Evolutionary conservation across 1,140 invertebrate species (phyloP), one percentile per base, ranked within the genome.

Genomic region (Pachypeltis micranthus): DNA sequence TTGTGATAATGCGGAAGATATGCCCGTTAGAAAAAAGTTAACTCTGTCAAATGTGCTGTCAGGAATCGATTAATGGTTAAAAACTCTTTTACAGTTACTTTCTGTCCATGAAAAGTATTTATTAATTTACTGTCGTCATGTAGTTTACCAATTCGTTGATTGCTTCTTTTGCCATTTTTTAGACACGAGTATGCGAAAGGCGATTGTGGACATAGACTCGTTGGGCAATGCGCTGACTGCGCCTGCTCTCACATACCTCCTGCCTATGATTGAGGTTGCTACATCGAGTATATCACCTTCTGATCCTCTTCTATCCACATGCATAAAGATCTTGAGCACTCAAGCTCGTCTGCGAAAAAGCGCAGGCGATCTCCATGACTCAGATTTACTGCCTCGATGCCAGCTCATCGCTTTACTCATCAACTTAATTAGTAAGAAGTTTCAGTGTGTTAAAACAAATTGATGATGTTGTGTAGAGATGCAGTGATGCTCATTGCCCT

Each of bases 321-420:
- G 47, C 56, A 34, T 68, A 4, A 44, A 63, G 14, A 60, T 68
- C 12, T 47, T 68, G 12, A 62, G 54, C 25, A 57, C 29, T 21
- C 62, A 65, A 59, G 61, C 59, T 19, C 39, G 47, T 19, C n/a
- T 65, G 21, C 51, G 63, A 61, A 28, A 44, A n/a, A 34, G 1
- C 19, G 66, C 69, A 10, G 73, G 78, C 61, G 67, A 74, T 0
- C 71, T 81, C 47, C 79, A 81, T 59, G 81, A 90, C 76, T 91
- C 92, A 0, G 76, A 79, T 58, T 80, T 88, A 44, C 77, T 96
- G 64, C 93, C 93, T 2, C 78, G 86, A 51, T 81, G 83, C 68
- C 83, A 90, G 63, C 87, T 96, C 79, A 85, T 94, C 67, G 76
- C 84, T 51, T 73, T 93, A 19, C 76, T 95, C 10, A 81, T 95